Conservation (phyloP, 2,797 vertebrate genomes). For the Natrix natrix region DNA sequence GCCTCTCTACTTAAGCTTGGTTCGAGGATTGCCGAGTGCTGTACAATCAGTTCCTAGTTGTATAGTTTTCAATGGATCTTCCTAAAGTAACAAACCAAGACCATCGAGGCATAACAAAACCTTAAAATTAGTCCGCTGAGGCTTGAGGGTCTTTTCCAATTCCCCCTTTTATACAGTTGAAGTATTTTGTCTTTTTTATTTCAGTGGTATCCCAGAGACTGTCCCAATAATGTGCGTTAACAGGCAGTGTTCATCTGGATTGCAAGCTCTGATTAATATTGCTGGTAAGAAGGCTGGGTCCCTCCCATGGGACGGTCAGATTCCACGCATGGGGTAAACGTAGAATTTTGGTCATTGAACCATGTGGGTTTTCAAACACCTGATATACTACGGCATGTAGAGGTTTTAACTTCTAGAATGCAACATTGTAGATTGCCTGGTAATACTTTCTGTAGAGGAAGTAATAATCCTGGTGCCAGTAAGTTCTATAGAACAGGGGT, state of each 20-base stretch:
- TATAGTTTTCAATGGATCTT: neutral
- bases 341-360: neutral
- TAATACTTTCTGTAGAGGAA: neutral
- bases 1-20: neutral
- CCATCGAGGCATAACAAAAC: neutral
- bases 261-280: slow-evolving; percentile 89
- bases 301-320: neutral
- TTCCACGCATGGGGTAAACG: neutral
- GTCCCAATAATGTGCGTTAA: slow-evolving; percentile 86
- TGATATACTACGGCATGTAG: neutral
- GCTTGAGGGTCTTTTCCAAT: neutral
- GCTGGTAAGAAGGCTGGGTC: slow-evolving; percentile 75
- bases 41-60: neutral
- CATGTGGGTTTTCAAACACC: neutral
- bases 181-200: slow-evolving; percentile 22
- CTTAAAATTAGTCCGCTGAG: neutral
- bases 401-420: neutral
- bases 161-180: neutral
- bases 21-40: neutral
- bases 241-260: slow-evolving; percentile 89
- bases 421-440: neutral
- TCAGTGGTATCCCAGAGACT: slow-evolving; percentile 86
- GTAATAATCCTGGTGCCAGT: neutral
- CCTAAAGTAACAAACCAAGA: neutral
- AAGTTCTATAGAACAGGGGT: neutral